Percentiles rank a stretch among this genome's conserved stretches.
Evolutionary conservation across 1,140 invertebrate genomes (phyloP).

Genomic region (Sarcophaga bullata): DNA sequence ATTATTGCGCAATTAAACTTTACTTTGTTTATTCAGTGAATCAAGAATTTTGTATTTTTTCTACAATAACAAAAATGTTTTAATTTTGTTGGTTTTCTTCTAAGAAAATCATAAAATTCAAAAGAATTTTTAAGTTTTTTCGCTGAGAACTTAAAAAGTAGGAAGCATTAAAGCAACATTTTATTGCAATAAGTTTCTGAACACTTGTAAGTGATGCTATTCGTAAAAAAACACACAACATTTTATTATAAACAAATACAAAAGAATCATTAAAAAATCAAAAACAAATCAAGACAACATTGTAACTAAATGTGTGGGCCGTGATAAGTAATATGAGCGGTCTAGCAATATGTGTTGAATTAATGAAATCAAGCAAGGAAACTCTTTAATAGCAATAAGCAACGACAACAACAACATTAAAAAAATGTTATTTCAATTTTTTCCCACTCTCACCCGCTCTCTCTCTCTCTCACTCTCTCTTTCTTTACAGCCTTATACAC

Average conservation of each 20-base stretch:
- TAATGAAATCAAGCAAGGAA: neutral
- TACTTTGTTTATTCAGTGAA: neutral
- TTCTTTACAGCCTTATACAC: slow-evolving; percentile 54
- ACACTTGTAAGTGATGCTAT: no score
- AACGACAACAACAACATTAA: neutral
- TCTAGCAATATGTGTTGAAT: neutral
- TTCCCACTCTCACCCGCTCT: neutral
- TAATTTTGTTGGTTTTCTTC: neutral
- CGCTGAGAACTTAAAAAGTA: no score
- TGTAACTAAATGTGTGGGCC: slow-evolving; percentile 22
- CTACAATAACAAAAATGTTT: no score
- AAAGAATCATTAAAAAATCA: neutral
- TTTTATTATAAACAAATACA: neutral
- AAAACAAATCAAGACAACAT: slow-evolving; percentile 1
- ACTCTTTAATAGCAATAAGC: neutral
- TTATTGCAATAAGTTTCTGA: no score
- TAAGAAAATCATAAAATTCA: slow-evolving; percentile 3
- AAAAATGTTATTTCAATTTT: neutral
- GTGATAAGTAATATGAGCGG: neutral
- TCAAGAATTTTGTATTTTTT: no score
- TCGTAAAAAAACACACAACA: no score
- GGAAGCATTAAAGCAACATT: no score
- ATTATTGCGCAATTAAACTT: neutral
- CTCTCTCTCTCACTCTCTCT: slow-evolving; percentile 17
- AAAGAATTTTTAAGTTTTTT: neutral